Evolutionary conservation across 2,797 vertebrate genomes (phyloP).

Genomic region (Sarcoramphus papa): DNA sequence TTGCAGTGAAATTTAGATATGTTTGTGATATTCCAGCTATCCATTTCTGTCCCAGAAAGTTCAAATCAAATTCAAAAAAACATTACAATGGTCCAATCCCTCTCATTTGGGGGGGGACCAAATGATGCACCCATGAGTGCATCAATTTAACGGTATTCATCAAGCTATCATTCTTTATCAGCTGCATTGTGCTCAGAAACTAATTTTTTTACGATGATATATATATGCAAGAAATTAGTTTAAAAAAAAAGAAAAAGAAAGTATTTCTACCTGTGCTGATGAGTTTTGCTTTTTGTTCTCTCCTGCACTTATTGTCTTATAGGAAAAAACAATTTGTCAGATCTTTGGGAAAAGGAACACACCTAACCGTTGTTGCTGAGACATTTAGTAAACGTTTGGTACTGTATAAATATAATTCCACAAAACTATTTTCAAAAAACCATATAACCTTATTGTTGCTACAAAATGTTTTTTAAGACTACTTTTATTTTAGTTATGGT

Average conservation of each 20-base stretch:
- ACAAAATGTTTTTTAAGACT: not conserved
- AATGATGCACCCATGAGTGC: too few species aligned
- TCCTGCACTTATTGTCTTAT: not conserved
- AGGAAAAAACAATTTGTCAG: constrained; percentile 28
- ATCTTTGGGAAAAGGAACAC: constrained; percentile 18
- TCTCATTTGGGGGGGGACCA: not conserved
- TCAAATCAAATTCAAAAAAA: not conserved
- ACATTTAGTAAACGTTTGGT: not conserved
- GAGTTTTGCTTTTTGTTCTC: constrained; percentile 22
- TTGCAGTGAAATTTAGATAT: not conserved
- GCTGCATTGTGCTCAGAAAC: not conserved
- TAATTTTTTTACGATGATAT: not conserved
- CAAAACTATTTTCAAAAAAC: not conserved
- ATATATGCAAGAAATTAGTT: not conserved
- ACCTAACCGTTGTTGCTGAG: not conserved
- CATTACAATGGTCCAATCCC: not conserved
- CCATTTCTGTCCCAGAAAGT: not conserved
- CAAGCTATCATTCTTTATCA: not conserved
- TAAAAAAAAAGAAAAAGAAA: not conserved
- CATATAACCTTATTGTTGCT: not conserved
- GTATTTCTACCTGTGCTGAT: not conserved
- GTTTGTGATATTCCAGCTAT: not conserved
- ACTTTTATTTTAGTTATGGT: not conserved
- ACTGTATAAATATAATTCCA: constrained; percentile 8
- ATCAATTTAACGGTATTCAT: not conserved